Evolutionary conservation across 2,113 vertebrate genomes (phyloP).

Genomic region (human): GRCh38 chr6:92668001-92668500

Average conservation of each 20-base stretch:
- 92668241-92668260: not conserved
- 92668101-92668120: slow-evolving; percentile 10
- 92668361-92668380: not conserved
- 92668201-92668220: slow-evolving; percentile 5
- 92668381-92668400: not conserved
- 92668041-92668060: not conserved
- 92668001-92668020: not conserved
- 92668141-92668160: slow-evolving; percentile 16
- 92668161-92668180: slow-evolving; percentile 43
- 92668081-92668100: not conserved
- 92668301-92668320: not conserved
- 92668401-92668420: not conserved
- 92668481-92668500: not conserved
- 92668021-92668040: not conserved
- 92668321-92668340: not conserved
- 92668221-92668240: slow-evolving; percentile 20
- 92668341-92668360: not conserved
- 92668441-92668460: not conserved
- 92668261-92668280: not conserved
- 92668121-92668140: not conserved
- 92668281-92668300: not conserved
- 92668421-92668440: not conserved
- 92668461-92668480: not conserved
- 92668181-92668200: not conserved
- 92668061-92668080: not conserved